Conservation (phyloP, 2,113 vertebrate genomes). For the Pholis gunnellus region DNA sequence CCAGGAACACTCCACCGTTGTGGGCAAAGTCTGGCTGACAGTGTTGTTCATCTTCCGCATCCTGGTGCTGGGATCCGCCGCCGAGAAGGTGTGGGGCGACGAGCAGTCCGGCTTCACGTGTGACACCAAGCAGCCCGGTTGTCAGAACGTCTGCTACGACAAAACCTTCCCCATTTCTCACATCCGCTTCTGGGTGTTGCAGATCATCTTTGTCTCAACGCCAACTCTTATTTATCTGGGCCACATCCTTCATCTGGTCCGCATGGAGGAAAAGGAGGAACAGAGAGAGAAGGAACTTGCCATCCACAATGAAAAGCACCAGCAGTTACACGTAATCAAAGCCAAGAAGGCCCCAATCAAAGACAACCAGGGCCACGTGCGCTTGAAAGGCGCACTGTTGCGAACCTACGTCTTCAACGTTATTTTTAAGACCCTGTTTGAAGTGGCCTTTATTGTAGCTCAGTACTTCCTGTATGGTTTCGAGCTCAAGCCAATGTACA, state of each 20-base stretch:
- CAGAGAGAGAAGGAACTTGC: conserved; percentile 65
- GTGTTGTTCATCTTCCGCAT: conserved; percentile 92
- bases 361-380: conserved; percentile 82
- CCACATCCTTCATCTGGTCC: conserved; percentile 90
- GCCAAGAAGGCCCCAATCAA: conserved; percentile 64
- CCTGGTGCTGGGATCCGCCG: conserved; percentile 88
- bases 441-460: conserved; percentile 89
- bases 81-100: conserved; percentile 91
- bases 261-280: conserved; percentile 88
- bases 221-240: conserved; percentile 92
- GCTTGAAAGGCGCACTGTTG: conserved; percentile 85
- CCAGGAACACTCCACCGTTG: conserved; percentile 91
- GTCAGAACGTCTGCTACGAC: conserved; percentile 92
- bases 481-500: conserved; percentile 89
- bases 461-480: conserved; percentile 91
- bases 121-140: conserved; percentile 92
- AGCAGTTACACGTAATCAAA: conserved; percentile 67
- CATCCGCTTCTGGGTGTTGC: conserved; percentile 94
- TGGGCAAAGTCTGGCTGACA: conserved; percentile 91
- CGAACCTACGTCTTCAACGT: conserved; percentile 89
- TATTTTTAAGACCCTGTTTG: conserved; percentile 90
- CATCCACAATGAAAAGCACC: conserved; percentile 64
- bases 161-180: conserved; percentile 93
- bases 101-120: conserved; percentile 90
- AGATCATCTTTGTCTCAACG: conserved; percentile 93